Base-by-base conservation (phyloP, 2,113 vertebrate genomes). In the Saccopteryx leptura region DNA sequence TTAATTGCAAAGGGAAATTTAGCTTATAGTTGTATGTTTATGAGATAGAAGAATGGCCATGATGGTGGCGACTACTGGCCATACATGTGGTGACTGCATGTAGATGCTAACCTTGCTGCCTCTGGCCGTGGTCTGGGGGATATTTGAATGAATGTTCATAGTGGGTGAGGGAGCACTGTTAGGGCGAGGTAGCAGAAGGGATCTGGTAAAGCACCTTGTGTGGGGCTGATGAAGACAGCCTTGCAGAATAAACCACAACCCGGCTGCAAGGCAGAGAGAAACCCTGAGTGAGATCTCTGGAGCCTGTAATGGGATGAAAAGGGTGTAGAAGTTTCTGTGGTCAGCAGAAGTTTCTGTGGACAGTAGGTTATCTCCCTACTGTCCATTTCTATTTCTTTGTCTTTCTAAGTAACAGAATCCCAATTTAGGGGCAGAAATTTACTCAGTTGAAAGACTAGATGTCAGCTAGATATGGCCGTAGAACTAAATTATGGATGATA, bases 391-490 rank as follows among this genome's bases (percentile, higher is more conserved):
- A 48, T 28, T 48, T 17, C 23, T 50, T 90, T 86, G 15, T 79
- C 54, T 94, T 88, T 9, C 10, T 31, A 89, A 93, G 50, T 65
- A 85, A 61, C 21, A 74, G 90, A 95, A 86, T 68, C 50, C 60
- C 46, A 54, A 21, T 58, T 92, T 79, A 5, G 24, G 79, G 23
- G 24, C 2, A 92, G 48, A 90, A 50, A 23, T 63, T 39, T 50
- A 31, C 23, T 9, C 21, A 68, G 7, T 3, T 69, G 48, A 60
- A 94, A 93, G 86, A 48, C 18, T 50, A 24, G 14, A n/a, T 58
- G 87, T 1, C 11, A 76, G 21, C 80, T 61, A 63, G 39, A 84
- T 71, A 78, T 54, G n/a, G 11, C 66, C 50, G 79, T 19, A 80
- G 60, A 92, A 71, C 2, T 54, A 56, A 75, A 60, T 61, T 90